A percentile compares a stretch with the other conserved stretches of the same genome.
phyloP scores from a whole-genome alignment of 2,888 invertebrate species.

The Adelphocoris suturalis region DNA sequence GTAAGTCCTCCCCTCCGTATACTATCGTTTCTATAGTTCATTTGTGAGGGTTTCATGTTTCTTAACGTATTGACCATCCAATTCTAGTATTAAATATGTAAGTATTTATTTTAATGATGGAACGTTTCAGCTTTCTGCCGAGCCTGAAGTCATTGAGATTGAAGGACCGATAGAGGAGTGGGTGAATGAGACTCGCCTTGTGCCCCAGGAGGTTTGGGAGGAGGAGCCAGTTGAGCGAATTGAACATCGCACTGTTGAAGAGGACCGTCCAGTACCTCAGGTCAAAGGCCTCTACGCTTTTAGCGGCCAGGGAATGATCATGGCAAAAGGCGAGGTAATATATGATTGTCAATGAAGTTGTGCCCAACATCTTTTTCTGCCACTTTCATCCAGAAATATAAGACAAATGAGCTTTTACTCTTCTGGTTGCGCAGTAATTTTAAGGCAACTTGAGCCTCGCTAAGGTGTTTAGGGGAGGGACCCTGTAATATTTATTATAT shows the following conservation, averaged over 20 bases:
- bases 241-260: conserved; percentile 91
- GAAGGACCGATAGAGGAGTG: conserved; percentile 83
- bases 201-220: conserved; percentile 95
- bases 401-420: no score
- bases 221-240: conserved; percentile 92
- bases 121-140: conserved; percentile 81
- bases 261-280: conserved; percentile 92
- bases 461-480: no score
- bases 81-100: neutral
- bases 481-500: no score
- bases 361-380: no score
- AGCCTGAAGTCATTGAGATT: conserved; percentile 82
- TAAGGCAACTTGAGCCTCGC: no score
- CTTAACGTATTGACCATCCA: neutral
- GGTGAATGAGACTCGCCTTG: conserved; percentile 88
- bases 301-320: conserved; percentile 94
- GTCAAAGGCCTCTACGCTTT: conserved; percentile 93
- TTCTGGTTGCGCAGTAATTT: no score
- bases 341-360: neutral
- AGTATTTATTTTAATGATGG: neutral
- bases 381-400: no score
- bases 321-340: conserved; percentile 90
- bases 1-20: conserved; percentile 77
- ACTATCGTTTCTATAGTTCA: neutral
- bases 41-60: neutral